Evolutionary conservation across 2,113 vertebrate species (phyloP).

Genomic region (Thunnus maccoyii): DNA sequence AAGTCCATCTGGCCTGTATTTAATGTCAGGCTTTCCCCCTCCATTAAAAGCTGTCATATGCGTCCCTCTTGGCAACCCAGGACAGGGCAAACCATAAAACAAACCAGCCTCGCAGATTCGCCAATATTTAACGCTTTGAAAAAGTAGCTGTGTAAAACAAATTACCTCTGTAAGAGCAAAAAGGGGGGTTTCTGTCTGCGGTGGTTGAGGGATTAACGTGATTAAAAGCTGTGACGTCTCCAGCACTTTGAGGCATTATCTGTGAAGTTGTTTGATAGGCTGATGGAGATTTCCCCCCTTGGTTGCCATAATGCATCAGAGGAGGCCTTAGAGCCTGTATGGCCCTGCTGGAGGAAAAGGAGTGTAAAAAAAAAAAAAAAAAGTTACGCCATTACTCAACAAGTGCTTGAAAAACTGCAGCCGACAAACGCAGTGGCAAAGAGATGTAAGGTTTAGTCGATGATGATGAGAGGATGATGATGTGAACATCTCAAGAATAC

Average conservation of each 20-base stretch:
- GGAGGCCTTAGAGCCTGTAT: slow-evolving; percentile 14
- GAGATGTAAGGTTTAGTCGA: slow-evolving; percentile 8
- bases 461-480: slow-evolving; percentile 16
- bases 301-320: slow-evolving; percentile 42
- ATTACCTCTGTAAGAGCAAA: slow-evolving; percentile 63
- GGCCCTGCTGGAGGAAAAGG: not conserved
- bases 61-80: slow-evolving; percentile 75
- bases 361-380: not conserved
- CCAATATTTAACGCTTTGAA: slow-evolving; percentile 78
- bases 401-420: slow-evolving; percentile 35
- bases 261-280: slow-evolving; percentile 75
- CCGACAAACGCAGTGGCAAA: not conserved
- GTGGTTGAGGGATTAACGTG: slow-evolving; percentile 71
- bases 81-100: slow-evolving; percentile 77
- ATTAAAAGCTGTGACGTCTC: slow-evolving; percentile 70
- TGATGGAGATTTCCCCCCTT: slow-evolving; percentile 66
- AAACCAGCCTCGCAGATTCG: slow-evolving; percentile 66
- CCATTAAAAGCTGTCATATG: slow-evolving; percentile 80
- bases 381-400: slow-evolving; percentile 30
- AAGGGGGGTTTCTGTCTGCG: slow-evolving; percentile 54
- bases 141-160: slow-evolving; percentile 81
- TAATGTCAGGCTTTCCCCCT: slow-evolving; percentile 79
- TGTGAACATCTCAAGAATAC: slow-evolving; percentile 12
- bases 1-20: slow-evolving; percentile 85
- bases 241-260: slow-evolving; percentile 74